Conservation (phyloP, 2,797 vertebrate species). For the Hybognathus amarus region DNA sequence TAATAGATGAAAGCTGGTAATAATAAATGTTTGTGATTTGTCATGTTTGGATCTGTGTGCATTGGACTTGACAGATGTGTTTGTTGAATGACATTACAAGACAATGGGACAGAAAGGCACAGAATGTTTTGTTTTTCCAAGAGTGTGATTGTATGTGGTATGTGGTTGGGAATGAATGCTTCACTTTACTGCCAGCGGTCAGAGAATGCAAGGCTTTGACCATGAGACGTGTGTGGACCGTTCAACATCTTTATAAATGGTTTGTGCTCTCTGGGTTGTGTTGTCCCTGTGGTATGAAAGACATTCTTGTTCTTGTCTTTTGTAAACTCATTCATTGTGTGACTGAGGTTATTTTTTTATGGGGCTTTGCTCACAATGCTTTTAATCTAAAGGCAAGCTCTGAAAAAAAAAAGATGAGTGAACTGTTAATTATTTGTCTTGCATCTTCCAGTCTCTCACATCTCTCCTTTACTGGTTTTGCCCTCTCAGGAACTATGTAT, state of each 20-base stretch:
- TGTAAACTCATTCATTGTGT: constrained; percentile 56
- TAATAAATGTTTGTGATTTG: constrained; percentile 24
- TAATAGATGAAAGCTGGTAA: constrained; percentile 12
- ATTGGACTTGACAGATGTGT: constrained; percentile 40
- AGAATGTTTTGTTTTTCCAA: constrained; percentile 34
- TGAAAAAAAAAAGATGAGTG: no score
- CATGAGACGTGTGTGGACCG: constrained; percentile 40
- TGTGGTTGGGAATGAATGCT: constrained; percentile 28
- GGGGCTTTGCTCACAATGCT: not conserved
- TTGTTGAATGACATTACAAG: constrained; percentile 12
- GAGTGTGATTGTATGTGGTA: constrained; percentile 9
- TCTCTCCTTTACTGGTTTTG: not conserved
- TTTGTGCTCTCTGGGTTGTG: constrained; percentile 52
- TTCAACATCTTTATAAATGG: constrained; percentile 53
- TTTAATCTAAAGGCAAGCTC: constrained; percentile 3
- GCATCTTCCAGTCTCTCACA: not conserved
- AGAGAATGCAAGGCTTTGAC: constrained; percentile 56
- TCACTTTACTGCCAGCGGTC: constrained; percentile 39
- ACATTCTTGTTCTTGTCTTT: constrained; percentile 55
- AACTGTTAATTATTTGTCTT: not conserved
- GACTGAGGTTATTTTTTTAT: constrained; percentile 40
- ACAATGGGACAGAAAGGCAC: constrained; percentile 35
- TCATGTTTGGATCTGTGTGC: constrained; percentile 13
- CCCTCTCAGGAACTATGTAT: constrained; percentile 85
- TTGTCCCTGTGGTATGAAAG: constrained; percentile 58